Percentiles rank a stretch among this genome's conserved stretches.
These are phyloP conservation scores for Montipora efflorescens DNA, from an alignment of 64 coral and sea anemone species.

Conservation along the genomic window DNA sequence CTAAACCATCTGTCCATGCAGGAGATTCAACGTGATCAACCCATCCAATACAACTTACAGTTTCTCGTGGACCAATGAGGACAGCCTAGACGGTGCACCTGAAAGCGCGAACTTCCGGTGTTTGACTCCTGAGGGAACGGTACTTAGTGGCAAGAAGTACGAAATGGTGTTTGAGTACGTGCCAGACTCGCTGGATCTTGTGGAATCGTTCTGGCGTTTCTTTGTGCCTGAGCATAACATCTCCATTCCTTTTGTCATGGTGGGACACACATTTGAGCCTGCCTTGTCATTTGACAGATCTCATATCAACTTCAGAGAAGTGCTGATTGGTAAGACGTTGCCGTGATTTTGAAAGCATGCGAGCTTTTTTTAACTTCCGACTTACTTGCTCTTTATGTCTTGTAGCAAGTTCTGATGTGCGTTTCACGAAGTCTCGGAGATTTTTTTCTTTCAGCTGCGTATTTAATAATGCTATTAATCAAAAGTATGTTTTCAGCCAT, in stretches of 20 bases:
- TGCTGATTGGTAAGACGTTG: slow-evolving; percentile 74
- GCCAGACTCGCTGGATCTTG: slow-evolving; percentile 85
- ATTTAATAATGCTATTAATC: too few species aligned
- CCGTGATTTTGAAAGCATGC: not conserved
- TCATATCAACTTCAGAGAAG: slow-evolving; percentile 97
- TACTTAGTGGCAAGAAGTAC: slow-evolving; percentile 93
- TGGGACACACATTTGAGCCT: slow-evolving; percentile 95
- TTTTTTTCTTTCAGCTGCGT: too few species aligned
- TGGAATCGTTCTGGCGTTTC: slow-evolving; percentile 98
- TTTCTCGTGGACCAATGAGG: slow-evolving; percentile 95
- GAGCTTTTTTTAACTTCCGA: too few species aligned
- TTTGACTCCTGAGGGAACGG: slow-evolving; percentile 63
- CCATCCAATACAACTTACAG: slow-evolving; percentile 81
- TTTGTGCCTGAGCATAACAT: slow-evolving; percentile 96
- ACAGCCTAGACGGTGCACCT: slow-evolving; percentile 72
- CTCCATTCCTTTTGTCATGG: slow-evolving; percentile 94
- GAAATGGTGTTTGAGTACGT: slow-evolving; percentile 97
- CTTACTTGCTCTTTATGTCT: too few species aligned
- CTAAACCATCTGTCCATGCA: slow-evolving; percentile 25
- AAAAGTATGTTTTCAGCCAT: too few species aligned
- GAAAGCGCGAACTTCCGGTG: slow-evolving; percentile 85
- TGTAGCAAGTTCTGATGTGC: too few species aligned
- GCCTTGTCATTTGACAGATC: slow-evolving; percentile 93
- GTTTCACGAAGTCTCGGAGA: too few species aligned
- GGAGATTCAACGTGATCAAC: slow-evolving; percentile 91